Conservation (phyloP, 2,113 vertebrate species). For the Notarius quadriscutis region DNA sequence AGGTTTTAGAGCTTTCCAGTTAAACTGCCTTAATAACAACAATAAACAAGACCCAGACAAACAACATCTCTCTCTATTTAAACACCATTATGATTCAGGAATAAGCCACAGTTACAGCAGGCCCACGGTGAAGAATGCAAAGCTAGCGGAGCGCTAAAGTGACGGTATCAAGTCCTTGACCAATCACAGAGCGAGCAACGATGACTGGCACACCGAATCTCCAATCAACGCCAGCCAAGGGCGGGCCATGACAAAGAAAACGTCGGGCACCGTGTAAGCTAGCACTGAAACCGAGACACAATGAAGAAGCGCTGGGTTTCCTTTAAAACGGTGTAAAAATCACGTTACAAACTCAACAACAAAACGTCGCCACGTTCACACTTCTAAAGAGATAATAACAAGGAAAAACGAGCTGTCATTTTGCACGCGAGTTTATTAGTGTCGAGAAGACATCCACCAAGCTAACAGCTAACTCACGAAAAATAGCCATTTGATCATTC, state of each 20-base stretch:
- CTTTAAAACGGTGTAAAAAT: slow-evolving; percentile 12
- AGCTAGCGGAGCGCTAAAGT: slow-evolving; percentile 62
- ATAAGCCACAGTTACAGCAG: slow-evolving; percentile 55
- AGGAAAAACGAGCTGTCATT: slow-evolving; percentile 48
- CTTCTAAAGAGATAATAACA: not conserved
- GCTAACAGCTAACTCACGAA: slow-evolving; percentile 51
- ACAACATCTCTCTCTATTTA: not conserved
- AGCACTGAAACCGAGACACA: slow-evolving; percentile 60
- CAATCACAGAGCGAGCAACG: slow-evolving; percentile 60
- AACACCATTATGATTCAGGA: slow-evolving; percentile 21
- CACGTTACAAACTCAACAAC: slow-evolving; percentile 3
- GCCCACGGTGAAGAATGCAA: slow-evolving; percentile 68
- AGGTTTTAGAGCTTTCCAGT: slow-evolving; percentile 4
- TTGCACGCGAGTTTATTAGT: slow-evolving; percentile 59
- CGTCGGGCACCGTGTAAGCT: slow-evolving; percentile 68
- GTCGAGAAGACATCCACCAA: slow-evolving; percentile 56
- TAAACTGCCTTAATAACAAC: not conserved
- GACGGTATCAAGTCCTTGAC: slow-evolving; percentile 65
- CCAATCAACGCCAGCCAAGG: slow-evolving; percentile 60
- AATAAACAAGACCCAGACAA: not conserved
- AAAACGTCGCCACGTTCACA: not conserved
- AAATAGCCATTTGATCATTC: slow-evolving; percentile 46
- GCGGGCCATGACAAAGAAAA: slow-evolving; percentile 64
- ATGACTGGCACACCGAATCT: slow-evolving; percentile 55
- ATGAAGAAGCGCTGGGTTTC: slow-evolving; percentile 63